Percentiles rank a stretch among this genome's conserved stretches.
Evolutionary conservation across 2,113 vertebrate genomes (phyloP).

Genomic region (Numenius arquata): DNA sequence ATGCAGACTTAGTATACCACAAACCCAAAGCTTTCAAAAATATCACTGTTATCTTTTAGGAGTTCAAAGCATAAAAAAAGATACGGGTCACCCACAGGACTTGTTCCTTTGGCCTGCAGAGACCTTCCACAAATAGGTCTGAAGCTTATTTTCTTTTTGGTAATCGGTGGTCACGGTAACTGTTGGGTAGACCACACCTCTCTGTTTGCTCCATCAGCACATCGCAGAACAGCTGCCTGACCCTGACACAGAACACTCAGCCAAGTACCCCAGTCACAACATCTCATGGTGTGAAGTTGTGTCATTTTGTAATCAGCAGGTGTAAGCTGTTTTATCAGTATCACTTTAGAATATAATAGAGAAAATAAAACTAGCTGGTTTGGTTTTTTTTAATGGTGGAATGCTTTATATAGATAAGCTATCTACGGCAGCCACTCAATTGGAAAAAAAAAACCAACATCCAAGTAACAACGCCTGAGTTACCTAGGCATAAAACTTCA

Average conservation of each 20-base stretch:
- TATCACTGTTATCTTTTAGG: neutral
- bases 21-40: neutral
- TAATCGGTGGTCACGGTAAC: neutral
- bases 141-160: neutral
- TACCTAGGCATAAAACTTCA: neutral
- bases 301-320: neutral
- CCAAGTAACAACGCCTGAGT: neutral
- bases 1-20: neutral
- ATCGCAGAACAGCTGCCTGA: neutral
- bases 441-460: neutral
- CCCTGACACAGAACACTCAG: neutral
- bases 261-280: neutral
- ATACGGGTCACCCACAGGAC: neutral
- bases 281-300: neutral
- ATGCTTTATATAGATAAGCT: neutral
- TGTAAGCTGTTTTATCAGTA: neutral
- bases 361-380: neutral
- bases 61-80: neutral
- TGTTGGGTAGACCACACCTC: fast-evolving
- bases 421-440: neutral
- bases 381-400: neutral
- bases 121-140: neutral
- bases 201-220: neutral
- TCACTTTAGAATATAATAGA: neutral
- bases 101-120: neutral